Conservation (phyloP, 2,797 vertebrate species). For the Hipposideros larvatus region DNA sequence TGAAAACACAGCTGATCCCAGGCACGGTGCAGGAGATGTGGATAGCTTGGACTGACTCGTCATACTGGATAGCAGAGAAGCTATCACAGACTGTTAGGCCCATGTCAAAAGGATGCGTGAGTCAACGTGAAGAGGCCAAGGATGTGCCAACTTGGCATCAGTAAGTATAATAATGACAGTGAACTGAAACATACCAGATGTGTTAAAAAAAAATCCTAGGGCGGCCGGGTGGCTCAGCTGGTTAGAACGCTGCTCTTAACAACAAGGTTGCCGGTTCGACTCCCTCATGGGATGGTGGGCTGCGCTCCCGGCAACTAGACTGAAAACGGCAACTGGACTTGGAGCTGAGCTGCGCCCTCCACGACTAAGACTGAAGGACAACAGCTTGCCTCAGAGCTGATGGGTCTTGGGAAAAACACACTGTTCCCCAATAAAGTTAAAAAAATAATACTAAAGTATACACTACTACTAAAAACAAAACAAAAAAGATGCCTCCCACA, state of each 20-base stretch:
- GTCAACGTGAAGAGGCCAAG: background rate
- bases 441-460: background rate
- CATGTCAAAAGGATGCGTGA: background rate
- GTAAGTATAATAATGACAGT: background rate
- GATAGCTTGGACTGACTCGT: background rate
- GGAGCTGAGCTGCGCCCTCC: no score
- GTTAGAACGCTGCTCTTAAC: no score
- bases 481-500: background rate
- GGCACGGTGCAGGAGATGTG: rapidly evolving
- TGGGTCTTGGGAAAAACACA: no score
- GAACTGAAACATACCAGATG: background rate
- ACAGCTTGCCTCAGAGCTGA: no score
- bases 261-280: no score
- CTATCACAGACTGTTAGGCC: background rate
- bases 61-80: background rate
- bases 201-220: background rate
- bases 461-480: background rate
- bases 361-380: no score
- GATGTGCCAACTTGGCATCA: background rate
- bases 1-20: background rate
- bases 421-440: no score
- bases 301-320: no score
- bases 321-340: no score
- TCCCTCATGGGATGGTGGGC: no score
- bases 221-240: no score